Conservation (phyloP, 2,113 vertebrate genomes). For the Hystrix cristata region DNA sequence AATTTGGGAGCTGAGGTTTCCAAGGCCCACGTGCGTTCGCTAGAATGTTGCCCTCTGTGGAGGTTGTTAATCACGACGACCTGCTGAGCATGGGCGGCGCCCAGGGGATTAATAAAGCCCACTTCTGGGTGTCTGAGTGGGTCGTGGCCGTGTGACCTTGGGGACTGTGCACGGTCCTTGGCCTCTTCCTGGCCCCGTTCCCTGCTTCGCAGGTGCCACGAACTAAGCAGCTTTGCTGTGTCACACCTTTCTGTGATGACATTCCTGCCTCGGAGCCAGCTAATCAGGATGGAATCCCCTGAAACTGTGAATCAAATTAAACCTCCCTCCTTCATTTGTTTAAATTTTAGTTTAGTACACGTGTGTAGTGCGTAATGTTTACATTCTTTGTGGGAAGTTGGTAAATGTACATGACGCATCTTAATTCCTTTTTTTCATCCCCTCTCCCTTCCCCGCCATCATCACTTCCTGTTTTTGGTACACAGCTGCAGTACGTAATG, state of each 20-base stretch:
- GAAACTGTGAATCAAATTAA: background rate
- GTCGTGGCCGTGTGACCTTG: background rate
- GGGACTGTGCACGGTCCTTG: background rate
- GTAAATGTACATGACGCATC: background rate
- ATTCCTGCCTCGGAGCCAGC: background rate
- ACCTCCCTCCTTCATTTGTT: background rate
- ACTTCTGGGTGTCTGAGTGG: background rate
- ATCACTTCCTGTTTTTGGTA: background rate
- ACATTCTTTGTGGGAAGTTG: background rate
- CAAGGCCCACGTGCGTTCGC: background rate
- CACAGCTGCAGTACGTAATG: background rate
- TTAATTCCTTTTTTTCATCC: background rate
- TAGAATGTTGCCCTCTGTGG: background rate
- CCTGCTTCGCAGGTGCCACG: background rate
- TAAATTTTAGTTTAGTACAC: background rate
- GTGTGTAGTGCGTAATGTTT: background rate
- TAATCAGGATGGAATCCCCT: background rate
- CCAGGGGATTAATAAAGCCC: background rate
- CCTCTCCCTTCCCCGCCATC: background rate
- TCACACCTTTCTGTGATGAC: background rate
- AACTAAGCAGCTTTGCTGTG: background rate
- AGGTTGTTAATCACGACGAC: background rate
- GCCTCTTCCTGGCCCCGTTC: background rate
- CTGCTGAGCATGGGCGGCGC: background rate
- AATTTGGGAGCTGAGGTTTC: slow-evolving; percentile 7